Base-by-base conservation (phyloP, 2,797 vertebrate genomes). In the Pseudotriccus pelzelni region DNA sequence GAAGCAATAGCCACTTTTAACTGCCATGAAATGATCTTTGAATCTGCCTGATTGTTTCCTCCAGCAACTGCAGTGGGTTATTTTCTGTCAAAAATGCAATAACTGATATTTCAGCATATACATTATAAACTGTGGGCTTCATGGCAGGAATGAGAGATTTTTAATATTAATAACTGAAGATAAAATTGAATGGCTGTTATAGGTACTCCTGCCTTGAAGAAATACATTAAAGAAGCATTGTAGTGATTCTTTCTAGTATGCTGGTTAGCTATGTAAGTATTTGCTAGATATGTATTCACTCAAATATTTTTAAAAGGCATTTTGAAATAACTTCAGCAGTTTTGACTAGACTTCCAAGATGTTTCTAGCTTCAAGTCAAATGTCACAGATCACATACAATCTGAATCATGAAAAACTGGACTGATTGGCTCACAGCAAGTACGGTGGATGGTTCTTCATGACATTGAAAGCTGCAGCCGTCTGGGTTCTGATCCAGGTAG, bases 31-130 rank as follows among this genome's bases (percentile, higher is more conserved):
- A 69, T 59, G 49, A 91, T 87, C 77, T 95, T 92, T 95, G 79
- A 87, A 87, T 93, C 93, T 91, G 50, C 32, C 50, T 68, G 58
- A 76, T 94, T 85, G 67, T 95, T 96, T 97, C 63, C 66, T 87
- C 39, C 56, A 94, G 89, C 80, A 93, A 64, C 36, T 55, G 44
- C 44, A 70, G 68, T 14, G 11, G 50, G 41, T 89, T 87, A 49
- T 91, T 95, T 90, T 59, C 80, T 89, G 87, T 92, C 68, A 93
- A 77, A 93, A 96, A 83, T 87, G 49, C 52, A 91, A 5, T 74
- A 94, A 82, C 63, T 82, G 86, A 11, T 86, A 82, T 82, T 95
- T 88, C 84, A 94, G 18, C 59, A 16, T 28, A 22, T 52, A 74
- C 13, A 12, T 77, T 88, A 62, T 67, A 50, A 96, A 72, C 62